Percentiles rank a stretch among this genome's conserved stretches.
These are phyloP conservation scores for Strigops habroptila DNA, from an alignment of 2,113 vertebrate species.

Conservation along the genomic window DNA sequence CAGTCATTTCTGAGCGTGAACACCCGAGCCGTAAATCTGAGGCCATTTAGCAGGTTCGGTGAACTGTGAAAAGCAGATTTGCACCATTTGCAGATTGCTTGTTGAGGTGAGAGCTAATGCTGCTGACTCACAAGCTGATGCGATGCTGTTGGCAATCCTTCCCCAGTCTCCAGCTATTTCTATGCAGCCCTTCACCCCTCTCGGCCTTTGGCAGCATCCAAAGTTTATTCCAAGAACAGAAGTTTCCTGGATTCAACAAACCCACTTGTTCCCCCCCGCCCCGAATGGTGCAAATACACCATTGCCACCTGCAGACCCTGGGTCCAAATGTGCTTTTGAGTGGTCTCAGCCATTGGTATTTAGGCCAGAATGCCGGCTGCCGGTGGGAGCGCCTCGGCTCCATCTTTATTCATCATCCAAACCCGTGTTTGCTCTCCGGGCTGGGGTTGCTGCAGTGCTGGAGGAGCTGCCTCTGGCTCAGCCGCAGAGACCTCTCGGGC, in stretches of 20 bases:
- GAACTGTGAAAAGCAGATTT: conserved; percentile 61
- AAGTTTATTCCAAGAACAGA: conserved; percentile 26
- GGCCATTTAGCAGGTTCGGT: conserved; percentile 40
- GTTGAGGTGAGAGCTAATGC: conserved; percentile 54
- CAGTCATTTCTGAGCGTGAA: neutral
- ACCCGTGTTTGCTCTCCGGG: neutral
- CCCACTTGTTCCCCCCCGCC: neutral
- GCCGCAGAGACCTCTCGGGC: neutral
- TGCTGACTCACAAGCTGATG: conserved; percentile 58
- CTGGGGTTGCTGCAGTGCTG: neutral
- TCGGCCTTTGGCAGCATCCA: neutral
- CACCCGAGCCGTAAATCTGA: neutral
- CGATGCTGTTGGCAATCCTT: conserved; percentile 31
- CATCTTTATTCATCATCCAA: conserved; percentile 14
- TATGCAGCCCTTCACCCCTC: conserved; percentile 8
- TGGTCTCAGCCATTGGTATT: neutral
- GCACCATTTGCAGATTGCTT: conserved; percentile 61
- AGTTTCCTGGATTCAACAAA: neutral
- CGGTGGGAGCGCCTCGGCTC: neutral
- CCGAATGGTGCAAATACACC: neutral
- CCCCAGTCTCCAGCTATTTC: conserved; percentile 12
- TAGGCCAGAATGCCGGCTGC: neutral
- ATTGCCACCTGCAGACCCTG: neutral
- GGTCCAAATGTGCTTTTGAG: neutral
- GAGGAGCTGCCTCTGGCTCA: neutral